These are phyloP conservation scores for Cettia cetti DNA, from an alignment of 2,113 vertebrate genomes.

Conservation along the genomic window DNA sequence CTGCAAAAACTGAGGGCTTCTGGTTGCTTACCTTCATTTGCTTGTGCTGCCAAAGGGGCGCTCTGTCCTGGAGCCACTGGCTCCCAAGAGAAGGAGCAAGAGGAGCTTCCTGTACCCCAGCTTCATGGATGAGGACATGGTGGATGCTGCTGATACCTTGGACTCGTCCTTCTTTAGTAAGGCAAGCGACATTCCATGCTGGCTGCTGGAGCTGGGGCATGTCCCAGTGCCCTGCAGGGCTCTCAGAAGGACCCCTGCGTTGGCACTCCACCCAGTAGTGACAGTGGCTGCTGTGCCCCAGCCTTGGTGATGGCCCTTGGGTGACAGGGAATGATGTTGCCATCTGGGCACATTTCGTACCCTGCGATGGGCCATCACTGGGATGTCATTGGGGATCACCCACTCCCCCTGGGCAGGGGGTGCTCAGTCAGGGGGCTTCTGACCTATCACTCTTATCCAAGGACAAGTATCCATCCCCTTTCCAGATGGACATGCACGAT, in stretches of 20 bases:
- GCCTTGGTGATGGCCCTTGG: neutral
- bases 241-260: neutral
- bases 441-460: rapidly evolving
- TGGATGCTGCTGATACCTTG: conserved; percentile 81
- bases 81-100: conserved; percentile 70
- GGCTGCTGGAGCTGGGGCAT: rapidly evolving
- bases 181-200: conserved; percentile 72
- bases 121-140: conserved; percentile 88
- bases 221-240: neutral
- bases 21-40: neutral
- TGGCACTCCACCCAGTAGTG: neutral
- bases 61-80: conserved; percentile 75
- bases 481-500: conserved; percentile 80
- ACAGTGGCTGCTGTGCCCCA: neutral
- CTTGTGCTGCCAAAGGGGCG: conserved; percentile 75
- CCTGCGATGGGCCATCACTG: neutral
- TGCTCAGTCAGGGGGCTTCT: neutral
- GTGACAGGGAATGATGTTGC: rapidly evolving
- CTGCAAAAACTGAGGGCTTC: neutral
- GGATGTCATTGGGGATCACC: neutral
- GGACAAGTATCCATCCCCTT: rapidly evolving
- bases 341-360: rapidly evolving
- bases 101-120: conserved; percentile 88
- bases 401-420: neutral
- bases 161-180: conserved; percentile 94